Base-by-base conservation (phyloP, 1,140 invertebrate species). In the Microplitis mediator region DNA sequence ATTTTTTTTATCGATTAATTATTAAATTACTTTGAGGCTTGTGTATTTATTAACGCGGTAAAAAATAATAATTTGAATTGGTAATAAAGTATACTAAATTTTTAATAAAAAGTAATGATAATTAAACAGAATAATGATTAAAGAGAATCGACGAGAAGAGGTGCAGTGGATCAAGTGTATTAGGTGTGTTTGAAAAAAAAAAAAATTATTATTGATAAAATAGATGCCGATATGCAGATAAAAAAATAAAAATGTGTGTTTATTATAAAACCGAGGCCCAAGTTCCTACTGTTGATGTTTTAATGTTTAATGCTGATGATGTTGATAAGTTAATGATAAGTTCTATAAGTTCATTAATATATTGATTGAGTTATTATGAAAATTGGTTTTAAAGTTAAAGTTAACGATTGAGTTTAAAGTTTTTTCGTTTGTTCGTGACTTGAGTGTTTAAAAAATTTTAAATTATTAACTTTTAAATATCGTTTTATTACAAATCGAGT, bases 141-240 rank as follows among this genome's bases (percentile, higher is more conserved):
- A 71, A 32, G 56, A 66, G 69, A 60, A 67, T 74, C 73, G 73
- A 74, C 64, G 69, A 74, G 60, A 39, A 23, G 62, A 71, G 69
- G 73, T 74, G 73, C 73, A 74, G 73, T 74, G 73, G 73, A 74
- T 63, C 65, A 71, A 74, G 69, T 74, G 63, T 68, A 71, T 60
- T 64, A 65, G 58, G 69, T 67, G 73, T 74, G 73, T 71, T 54
- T 74, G 72, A 69, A 58, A 69, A 54, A 69, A 54, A 64, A 64
- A 71, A 72, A 63, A 63, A 69, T 58, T 3, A 39, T 23, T 23
- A 23, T 39, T 39, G 39, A 39, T 39, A 61, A 66, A 74, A 74
- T 73, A 69, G 72, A 73, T 74, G 72, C 60, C 45, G 60, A 58
- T 71, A 63, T 63, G 69, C 66, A 69, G 72, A 73, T 69, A 50